Conservation (phyloP, 1,140 invertebrate species). For the Hypsibius dujardini region DNA sequence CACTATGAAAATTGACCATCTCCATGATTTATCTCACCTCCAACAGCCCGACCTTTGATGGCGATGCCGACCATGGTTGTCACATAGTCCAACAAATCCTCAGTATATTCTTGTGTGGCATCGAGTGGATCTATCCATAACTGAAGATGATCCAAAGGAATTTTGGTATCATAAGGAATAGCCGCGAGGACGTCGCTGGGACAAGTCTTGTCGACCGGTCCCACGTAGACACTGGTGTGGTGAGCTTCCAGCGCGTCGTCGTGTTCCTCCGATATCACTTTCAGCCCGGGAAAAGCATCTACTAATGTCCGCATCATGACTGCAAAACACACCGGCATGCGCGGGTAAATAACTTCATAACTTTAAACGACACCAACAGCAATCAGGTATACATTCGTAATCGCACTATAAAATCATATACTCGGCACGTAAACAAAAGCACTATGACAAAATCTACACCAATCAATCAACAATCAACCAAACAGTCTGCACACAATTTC, state of each 20-base stretch:
- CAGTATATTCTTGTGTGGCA: constrained; percentile 89
- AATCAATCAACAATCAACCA: too few species aligned
- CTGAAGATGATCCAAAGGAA: constrained; percentile 34
- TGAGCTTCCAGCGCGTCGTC: background rate
- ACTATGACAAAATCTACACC: too few species aligned
- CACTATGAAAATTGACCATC: too few species aligned
- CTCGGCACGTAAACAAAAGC: too few species aligned
- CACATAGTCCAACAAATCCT: constrained; percentile 81
- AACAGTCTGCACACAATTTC: too few species aligned
- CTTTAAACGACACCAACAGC: too few species aligned
- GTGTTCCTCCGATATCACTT: constrained; percentile 24
- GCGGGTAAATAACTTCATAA: too few species aligned
- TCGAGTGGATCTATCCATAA: constrained; percentile 83
- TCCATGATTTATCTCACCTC: background rate
- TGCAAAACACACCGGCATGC: too few species aligned
- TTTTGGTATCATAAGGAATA: constrained; percentile 29
- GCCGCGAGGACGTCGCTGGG: constrained; percentile 18
- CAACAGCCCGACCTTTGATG: constrained; percentile 65
- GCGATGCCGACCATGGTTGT: constrained; percentile 98
- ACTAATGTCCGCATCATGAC: constrained; percentile 61
- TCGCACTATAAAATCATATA: too few species aligned
- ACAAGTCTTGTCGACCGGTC: constrained; percentile 28
- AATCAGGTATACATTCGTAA: too few species aligned
- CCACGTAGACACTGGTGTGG: constrained; percentile 25
- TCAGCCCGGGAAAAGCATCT: constrained; percentile 54